Evolutionary conservation across 2,888 invertebrate species (phyloP).

Genomic region (Stenodera caucasica): DNA sequence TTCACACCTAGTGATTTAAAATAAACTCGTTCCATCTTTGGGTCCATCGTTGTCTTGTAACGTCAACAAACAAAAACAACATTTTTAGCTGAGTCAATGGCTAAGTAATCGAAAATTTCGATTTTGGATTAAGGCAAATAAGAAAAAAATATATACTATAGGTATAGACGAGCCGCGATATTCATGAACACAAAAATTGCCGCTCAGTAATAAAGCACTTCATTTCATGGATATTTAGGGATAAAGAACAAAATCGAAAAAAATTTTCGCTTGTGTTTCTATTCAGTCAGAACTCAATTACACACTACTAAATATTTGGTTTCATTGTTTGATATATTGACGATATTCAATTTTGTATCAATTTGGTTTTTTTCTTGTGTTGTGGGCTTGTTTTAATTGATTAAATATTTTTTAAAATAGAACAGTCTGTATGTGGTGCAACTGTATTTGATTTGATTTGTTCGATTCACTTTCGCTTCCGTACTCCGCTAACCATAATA

Average conservation of each 20-base stretch:
- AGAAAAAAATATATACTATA: constrained; percentile 32
- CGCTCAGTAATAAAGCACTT: constrained; percentile 51
- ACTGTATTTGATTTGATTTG: constrained; percentile 8
- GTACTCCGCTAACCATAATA: constrained; percentile 10
- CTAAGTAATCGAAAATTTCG: constrained; percentile 46
- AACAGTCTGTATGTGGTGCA: not conserved
- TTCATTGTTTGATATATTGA: constrained; percentile 25
- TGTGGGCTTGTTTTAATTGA: not conserved
- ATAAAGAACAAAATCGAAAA: constrained; percentile 42
- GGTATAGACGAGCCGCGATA: constrained; percentile 39
- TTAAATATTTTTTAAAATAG: constrained; percentile 3
- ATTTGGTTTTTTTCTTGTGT: constrained; percentile 10
- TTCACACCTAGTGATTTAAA: constrained; percentile 21
- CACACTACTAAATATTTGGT: constrained; percentile 44
- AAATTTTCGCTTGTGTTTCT: constrained; percentile 38
- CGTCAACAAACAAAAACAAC: constrained; percentile 24
- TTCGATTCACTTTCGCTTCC: constrained; percentile 10
- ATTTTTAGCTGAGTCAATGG: constrained; percentile 44
- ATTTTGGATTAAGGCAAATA: constrained; percentile 46
- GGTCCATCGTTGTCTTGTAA: not conserved
- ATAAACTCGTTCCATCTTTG: constrained; percentile 26
- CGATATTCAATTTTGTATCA: no score
- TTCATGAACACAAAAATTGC: constrained; percentile 42
- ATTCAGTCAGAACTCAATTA: constrained; percentile 48
- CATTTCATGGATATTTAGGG: constrained; percentile 53